These are phyloP conservation scores for Battus philenor DNA, from an alignment of 1,140 invertebrate species.

Conservation along the genomic window DNA sequence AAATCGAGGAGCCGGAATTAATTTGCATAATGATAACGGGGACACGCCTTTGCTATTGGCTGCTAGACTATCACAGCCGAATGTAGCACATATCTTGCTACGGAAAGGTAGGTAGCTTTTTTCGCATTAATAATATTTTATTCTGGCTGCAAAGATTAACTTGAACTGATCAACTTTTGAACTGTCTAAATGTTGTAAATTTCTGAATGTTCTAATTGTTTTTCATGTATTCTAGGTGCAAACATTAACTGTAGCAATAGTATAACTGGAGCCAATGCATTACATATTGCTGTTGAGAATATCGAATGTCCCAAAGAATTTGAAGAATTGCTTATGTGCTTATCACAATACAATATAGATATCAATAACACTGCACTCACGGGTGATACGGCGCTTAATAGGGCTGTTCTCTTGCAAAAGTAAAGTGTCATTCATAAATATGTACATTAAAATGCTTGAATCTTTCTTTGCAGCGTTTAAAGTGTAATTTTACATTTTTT, in stretches of 20 bases:
- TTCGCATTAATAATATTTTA: not conserved
- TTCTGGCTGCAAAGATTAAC: no score
- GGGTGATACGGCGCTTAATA: conserved; percentile 66
- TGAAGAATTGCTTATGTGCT: conserved; percentile 50
- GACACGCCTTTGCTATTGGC: conserved; percentile 79
- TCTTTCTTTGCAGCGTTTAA: not conserved
- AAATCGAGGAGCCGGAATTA: conserved; percentile 65
- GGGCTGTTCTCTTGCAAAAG: conserved; percentile 66
- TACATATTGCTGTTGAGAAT: conserved; percentile 76
- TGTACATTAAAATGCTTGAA: not conserved
- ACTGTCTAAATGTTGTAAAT: no score
- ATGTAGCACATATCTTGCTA: conserved; percentile 66
- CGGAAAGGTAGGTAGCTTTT: conserved; percentile 61
- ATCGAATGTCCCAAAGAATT: conserved; percentile 47
- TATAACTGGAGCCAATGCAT: conserved; percentile 74
- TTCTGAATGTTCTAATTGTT: no score
- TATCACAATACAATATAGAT: conserved; percentile 61
- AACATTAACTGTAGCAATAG: conserved; percentile 76
- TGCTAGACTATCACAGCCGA: conserved; percentile 70
- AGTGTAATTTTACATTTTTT: conserved; percentile 22
- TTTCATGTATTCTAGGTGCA: conserved; percentile 77
- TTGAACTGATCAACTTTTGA: no score
- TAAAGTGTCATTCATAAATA: conserved; percentile 28
- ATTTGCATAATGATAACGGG: conserved; percentile 77
- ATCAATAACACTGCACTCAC: conserved; percentile 60